These are phyloP conservation scores for Chironomus striatipennis DNA, from an alignment of 1,140 invertebrate genomes.

Conservation along the genomic window DNA sequence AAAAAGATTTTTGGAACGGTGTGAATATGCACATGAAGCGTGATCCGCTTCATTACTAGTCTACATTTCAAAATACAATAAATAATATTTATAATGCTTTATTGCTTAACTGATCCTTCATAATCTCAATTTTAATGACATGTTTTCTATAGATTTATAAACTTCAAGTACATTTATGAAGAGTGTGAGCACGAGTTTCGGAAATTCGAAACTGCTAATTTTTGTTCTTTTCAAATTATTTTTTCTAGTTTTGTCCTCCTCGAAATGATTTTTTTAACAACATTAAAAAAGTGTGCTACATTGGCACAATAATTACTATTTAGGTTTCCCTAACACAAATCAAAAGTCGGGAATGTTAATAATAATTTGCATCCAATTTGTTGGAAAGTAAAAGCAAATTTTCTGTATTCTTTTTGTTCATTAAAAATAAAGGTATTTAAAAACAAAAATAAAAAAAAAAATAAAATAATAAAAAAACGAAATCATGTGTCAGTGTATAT, in stretches of 20 bases:
- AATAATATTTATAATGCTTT: too few relatives aligned
- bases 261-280: not conserved
- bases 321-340: not conserved
- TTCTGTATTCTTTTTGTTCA: not conserved
- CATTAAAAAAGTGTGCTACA: not conserved
- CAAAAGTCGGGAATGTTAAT: not conserved
- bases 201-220: conserved; percentile 21
- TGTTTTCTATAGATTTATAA: not conserved
- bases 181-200: not conserved
- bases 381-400: conserved; percentile 2
- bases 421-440: too few relatives aligned
- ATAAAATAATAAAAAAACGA: too few relatives aligned
- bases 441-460: too few relatives aligned
- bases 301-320: conserved; percentile 15
- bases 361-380: not conserved
- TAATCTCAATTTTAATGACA: too few relatives aligned
- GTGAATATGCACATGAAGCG: too few relatives aligned
- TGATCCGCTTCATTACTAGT: too few relatives aligned
- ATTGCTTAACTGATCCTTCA: too few relatives aligned
- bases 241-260: not conserved
- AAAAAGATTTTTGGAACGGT: too few relatives aligned
- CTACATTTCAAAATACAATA: too few relatives aligned
- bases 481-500: not conserved
- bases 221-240: not conserved
- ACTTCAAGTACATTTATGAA: not conserved